Base-by-base conservation (phyloP, 2,888 invertebrate genomes). In the Geophilus truncorum region DNA sequence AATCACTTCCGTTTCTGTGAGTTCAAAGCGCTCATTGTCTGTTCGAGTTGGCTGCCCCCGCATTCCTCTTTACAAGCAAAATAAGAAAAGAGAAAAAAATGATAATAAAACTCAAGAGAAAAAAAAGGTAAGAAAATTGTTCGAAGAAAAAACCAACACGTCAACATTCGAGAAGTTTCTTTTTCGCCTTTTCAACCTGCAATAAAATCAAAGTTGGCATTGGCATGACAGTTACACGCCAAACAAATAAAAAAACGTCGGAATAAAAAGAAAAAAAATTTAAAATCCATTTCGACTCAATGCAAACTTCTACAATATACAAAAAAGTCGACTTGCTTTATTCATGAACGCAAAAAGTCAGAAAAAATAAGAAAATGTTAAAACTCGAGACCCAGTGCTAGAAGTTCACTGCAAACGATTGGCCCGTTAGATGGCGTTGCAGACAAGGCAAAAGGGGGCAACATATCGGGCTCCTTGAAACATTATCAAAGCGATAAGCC, bases 11-110 rank as follows among this genome's bases (percentile, higher is more conserved):
- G 62, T 62, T 62, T 62, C 62, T 62, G 25, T 62, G 62, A 62
- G 62, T 62, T 62, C 62, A 62, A 62, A 62, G 62, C 62, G 62
- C 62, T 62, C 62, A 62, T 62, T 62, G 62, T 62, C 62, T 62
- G 62, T 23, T 23, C 6, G 23, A 62, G 62, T 62, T 62, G 62
- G 62, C 62, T 25, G 62, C 62, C 62, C 5, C 25, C 62, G 62
- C 62, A 62, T 62, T 25, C 25, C 62, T 28, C 10, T 45, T 40
- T 62, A 7, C n/a, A 23, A n/a, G n/a, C n/a, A n/a, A n/a, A n/a
- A 62, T 1, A 23, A 62, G 25, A 12, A 28, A 23, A 7, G 9
- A 3, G 25, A 23, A 62, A 62, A 62, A 62, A 25, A 45, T 9
- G 18, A 45, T 15, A 15, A 45, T 15, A 45, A 45, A 45, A 45